Base-by-base conservation (phyloP, 2,113 vertebrate species). In the Grammomys dolichurus region DNA sequence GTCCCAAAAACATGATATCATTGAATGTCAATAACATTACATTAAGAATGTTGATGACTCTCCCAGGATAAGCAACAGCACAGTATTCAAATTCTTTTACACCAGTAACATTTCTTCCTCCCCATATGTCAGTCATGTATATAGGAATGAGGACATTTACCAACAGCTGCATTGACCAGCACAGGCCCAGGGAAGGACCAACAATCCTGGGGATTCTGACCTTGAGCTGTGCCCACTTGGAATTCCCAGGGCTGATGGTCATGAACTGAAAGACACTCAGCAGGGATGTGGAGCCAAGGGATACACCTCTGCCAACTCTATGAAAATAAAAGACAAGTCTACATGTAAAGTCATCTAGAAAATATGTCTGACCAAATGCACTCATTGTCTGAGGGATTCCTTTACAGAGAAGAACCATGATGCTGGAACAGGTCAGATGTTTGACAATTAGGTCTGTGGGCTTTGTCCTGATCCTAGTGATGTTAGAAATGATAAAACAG, bases 11-110 rank as follows among this genome's bases (percentile, higher is more conserved):
- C 2, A 70, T 36, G 5, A n/a, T 12, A 87, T 70, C 85, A 24
- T 2, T 22, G 31, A 13, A 54, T 1, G 31, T 6, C 11, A 36
- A n/a, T 6, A 69, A 3, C 17, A 54, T 13, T 51, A 8, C 1
- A 70, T 0, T 51, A 4, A 87, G 3, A 24, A 0, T 70, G 3
- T 0, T 0, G 5, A 22, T 54, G 13, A 8, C 7, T 19, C 33
- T 88, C 0, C 1, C 4, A 14, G 51, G 0, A 28, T 20, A 7
- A 3, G 16, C 8, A 56, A 58, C 1, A 43, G 22, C 51, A 75
- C 87, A 89, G 2, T 75, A n/a, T 58, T 22, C 36, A 10, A 19
- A n/a, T 75, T 43, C 36, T 40, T 10, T 20, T 26, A 73, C 3
- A 9, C 51, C 22, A 31, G 36, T 28, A 46, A 43, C 5, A 58